A percentile compares a stretch with the other conserved stretches of the same genome.
Conservation (phyloP, 2,888 invertebrate genomes). For the Epicampocera succincta region DNA sequence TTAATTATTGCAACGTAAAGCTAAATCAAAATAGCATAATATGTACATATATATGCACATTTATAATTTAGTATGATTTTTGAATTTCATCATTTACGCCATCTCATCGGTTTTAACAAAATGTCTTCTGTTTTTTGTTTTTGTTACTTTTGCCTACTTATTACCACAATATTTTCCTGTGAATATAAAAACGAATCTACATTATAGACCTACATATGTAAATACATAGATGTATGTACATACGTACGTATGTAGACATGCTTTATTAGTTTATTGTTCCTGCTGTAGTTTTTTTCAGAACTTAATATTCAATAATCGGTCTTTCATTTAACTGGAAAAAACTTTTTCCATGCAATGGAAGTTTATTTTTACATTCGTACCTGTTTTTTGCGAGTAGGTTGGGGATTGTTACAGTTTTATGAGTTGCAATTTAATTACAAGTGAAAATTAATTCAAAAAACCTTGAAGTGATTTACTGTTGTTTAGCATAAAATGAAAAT, state of each 20-base stretch:
- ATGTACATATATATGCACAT: neutral
- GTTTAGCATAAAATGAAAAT: conserved; percentile 21
- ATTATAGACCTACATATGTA: no score
- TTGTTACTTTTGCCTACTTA: conserved; percentile 13
- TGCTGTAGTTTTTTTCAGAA: no score
- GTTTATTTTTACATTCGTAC: neutral
- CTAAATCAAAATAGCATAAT: no score
- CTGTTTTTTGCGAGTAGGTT: neutral
- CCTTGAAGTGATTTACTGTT: conserved; percentile 40
- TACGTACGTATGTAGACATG: no score
- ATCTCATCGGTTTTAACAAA: conserved; percentile 56
- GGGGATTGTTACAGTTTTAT: conserved; percentile 13
- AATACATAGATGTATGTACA: no score
- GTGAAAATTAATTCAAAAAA: conserved; percentile 49
- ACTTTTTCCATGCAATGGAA: neutral
- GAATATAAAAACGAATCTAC: neutral
- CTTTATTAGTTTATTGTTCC: neutral
- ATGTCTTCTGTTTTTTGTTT: conserved; percentile 35
- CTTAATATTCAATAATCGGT: no score
- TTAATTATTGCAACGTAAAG: no score
- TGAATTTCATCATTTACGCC: conserved; percentile 49
- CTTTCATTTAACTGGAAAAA: no score
- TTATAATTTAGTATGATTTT: neutral
- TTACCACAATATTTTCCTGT: conserved; percentile 13
- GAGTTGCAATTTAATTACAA: conserved; percentile 44